Conservation (phyloP, 2,888 invertebrate genomes). For the Cryptus viduatorius region DNA sequence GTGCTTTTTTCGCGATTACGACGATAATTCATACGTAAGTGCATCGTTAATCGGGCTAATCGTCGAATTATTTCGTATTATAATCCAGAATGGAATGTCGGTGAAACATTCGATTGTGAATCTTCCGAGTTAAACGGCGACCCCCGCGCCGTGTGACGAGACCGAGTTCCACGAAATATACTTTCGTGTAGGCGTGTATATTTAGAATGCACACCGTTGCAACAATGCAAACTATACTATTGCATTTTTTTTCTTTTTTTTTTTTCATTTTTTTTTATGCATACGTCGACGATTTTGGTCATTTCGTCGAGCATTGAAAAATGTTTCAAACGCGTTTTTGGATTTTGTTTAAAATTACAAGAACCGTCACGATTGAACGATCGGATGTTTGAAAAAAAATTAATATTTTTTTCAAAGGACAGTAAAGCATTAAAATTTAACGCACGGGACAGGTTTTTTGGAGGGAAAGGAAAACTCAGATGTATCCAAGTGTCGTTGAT, state of each 20-base stretch:
- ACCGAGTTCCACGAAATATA: constrained; percentile 63
- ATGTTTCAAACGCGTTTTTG: not conserved
- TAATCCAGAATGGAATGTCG: not conserved
- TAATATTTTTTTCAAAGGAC: no score
- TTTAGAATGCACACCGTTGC: constrained; percentile 68
- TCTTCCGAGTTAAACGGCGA: constrained; percentile 31
- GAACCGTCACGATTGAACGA: no score
- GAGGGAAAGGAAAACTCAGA: no score
- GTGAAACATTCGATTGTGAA: not conserved
- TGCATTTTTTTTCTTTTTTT: constrained; percentile 1
- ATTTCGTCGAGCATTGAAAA: not conserved
- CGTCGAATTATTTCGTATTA: not conserved
- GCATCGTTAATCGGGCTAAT: not conserved
- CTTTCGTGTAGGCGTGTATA: constrained; percentile 65
- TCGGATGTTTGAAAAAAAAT: no score
- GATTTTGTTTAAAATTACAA: no score
- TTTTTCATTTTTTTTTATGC: not conserved
- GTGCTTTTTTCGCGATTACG: not conserved
- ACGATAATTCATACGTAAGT: not conserved
- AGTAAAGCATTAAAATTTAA: no score
- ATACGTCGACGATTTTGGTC: not conserved
- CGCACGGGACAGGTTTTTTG: no score
- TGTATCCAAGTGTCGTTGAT: no score
- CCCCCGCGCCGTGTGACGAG: constrained; percentile 38
- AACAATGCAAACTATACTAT: constrained; percentile 52